A percentile compares a stretch with the other conserved stretches of the same genome.
Conservation (phyloP, 37 sponge, comb jelly and placozoan species). For the Mnemiopsis leidyi region DNA sequence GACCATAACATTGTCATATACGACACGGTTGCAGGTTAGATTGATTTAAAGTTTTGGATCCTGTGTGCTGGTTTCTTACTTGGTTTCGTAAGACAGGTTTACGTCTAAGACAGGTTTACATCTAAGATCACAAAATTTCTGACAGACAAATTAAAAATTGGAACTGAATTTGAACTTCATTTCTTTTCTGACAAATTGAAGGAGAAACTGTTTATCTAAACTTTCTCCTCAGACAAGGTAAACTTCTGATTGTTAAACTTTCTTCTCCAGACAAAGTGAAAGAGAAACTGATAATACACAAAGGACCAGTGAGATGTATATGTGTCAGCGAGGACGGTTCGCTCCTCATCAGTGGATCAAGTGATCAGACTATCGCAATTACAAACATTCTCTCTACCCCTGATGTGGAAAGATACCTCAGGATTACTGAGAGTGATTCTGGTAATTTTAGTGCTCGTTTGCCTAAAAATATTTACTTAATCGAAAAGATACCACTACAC, state of each 20-base stretch:
- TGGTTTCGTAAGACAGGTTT: too few relatives aligned
- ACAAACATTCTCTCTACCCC: neutral
- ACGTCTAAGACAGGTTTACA: too few relatives aligned
- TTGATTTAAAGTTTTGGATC: neutral
- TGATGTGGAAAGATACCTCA: neutral
- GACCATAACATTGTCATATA: slow-evolving; percentile 32
- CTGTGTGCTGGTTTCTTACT: too few relatives aligned
- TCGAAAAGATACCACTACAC: too few relatives aligned
- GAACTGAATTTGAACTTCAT: too few relatives aligned
- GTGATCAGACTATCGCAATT: slow-evolving; percentile 36
- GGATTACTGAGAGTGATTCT: slow-evolving; percentile 41
- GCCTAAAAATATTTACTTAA: too few relatives aligned
- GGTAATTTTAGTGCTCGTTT: slow-evolving; percentile 9
- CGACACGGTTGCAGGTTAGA: neutral
- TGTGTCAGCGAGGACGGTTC: slow-evolving; percentile 50
- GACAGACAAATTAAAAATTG: too few relatives aligned
- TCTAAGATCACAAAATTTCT: too few relatives aligned
- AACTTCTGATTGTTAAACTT: neutral
- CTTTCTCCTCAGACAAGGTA: neutral
- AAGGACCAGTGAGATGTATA: slow-evolving; percentile 54
- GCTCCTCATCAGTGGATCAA: slow-evolving; percentile 31
- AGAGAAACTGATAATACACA: slow-evolving; percentile 31
- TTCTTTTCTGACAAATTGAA: neutral
- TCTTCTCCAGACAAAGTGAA: slow-evolving; percentile 9
- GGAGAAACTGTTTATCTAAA: neutral